These are phyloP conservation scores for Stomorhina lunata DNA, from an alignment of 2,888 invertebrate genomes.

Conservation along the genomic window DNA sequence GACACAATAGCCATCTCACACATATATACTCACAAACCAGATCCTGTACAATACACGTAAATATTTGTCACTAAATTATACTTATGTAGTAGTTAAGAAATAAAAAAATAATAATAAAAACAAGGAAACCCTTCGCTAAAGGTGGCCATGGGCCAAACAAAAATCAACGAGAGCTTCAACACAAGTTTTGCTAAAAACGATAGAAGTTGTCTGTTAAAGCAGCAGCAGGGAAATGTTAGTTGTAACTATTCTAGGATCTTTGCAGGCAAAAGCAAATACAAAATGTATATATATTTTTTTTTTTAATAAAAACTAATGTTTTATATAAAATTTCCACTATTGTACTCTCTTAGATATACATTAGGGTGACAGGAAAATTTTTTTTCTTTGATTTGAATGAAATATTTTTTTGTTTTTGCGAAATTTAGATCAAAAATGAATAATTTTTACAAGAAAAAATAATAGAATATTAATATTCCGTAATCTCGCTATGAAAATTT, in stretches of 20 bases:
- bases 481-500: too few species aligned
- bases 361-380: too few species aligned
- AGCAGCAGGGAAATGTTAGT: neutral
- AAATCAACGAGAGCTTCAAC: constrained; percentile 38
- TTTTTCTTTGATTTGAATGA: too few species aligned
- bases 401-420: too few species aligned
- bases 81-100: constrained; percentile 24
- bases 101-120: neutral
- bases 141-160: constrained; percentile 62
- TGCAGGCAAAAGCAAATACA: neutral
- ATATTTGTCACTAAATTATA: constrained; percentile 66
- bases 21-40: neutral
- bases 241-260: constrained; percentile 22
- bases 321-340: constrained; percentile 6
- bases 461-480: too few species aligned
- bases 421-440: too few species aligned
- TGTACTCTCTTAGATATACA: too few species aligned
- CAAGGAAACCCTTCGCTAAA: constrained; percentile 9
- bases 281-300: constrained; percentile 11
- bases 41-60: constrained; percentile 14
- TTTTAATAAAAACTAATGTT: neutral
- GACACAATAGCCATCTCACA: constrained; percentile 30
- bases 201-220: neutral
- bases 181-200: constrained; percentile 17
- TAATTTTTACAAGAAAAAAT: too few species aligned